Percentiles rank a stretch among this genome's conserved stretches.
These are phyloP conservation scores for Scatophagus argus DNA, from an alignment of 2,113 vertebrate species.

Conservation along the genomic window DNA sequence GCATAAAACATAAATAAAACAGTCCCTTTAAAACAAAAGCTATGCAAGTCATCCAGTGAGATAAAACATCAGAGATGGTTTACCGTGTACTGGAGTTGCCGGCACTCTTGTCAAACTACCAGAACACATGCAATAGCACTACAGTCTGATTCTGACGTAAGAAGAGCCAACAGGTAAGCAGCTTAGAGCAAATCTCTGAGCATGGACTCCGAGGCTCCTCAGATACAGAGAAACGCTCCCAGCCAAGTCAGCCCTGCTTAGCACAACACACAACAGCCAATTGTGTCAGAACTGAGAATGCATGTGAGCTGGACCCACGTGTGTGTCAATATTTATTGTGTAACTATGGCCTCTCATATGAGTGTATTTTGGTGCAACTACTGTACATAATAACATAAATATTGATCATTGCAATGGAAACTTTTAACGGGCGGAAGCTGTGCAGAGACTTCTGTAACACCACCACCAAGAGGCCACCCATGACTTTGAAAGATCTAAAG, in stretches of 20 bases:
- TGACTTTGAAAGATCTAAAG: conserved; percentile 20
- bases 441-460: conserved; percentile 2
- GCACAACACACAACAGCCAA: conserved; percentile 57
- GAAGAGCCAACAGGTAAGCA: conserved; percentile 74
- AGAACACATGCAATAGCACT: conserved; percentile 42
- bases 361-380: conserved; percentile 49
- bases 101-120: conserved; percentile 16
- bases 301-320: conserved; percentile 39
- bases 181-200: conserved; percentile 80
- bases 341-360: conserved; percentile 41
- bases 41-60: neutral
- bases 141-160: conserved; percentile 67
- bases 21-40: neutral
- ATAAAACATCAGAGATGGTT: neutral
- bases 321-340: conserved; percentile 46
- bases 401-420: conserved; percentile 26
- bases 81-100: neutral
- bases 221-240: conserved; percentile 49
- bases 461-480: neutral
- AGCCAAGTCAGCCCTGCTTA: conserved; percentile 31
- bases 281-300: conserved; percentile 51
- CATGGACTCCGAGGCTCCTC: conserved; percentile 59
- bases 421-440: conserved; percentile 7
- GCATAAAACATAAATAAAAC: neutral
- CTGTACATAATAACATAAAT: conserved; percentile 11